A percentile compares a stretch with the other conserved stretches of the same genome.
Conservation (phyloP, 92 coral and sea anemone species). For the Phenganax subtilis region DNA sequence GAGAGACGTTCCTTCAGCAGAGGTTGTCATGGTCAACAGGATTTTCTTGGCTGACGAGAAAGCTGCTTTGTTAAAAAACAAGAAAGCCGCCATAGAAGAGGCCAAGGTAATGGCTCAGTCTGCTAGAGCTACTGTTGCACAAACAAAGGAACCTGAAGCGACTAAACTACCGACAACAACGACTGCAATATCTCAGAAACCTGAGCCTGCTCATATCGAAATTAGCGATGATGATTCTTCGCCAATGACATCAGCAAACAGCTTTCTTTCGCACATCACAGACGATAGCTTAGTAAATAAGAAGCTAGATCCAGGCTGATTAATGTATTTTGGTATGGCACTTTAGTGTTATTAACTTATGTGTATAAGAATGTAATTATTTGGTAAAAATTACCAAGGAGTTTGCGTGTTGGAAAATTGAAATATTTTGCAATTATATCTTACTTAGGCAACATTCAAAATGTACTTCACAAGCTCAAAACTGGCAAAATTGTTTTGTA, state of each 20-base stretch:
- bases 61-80: slow-evolving; percentile 70
- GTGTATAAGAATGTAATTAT: slow-evolving; percentile 15
- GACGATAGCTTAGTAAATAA: not conserved
- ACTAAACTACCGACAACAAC: not conserved
- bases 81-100: slow-evolving; percentile 34
- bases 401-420: slow-evolving; percentile 2
- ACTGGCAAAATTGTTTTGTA: too few species aligned
- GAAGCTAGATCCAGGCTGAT: slow-evolving; percentile 21
- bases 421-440: not conserved
- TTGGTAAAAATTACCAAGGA: not conserved
- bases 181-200: not conserved
- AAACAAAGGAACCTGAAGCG: not conserved
- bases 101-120: slow-evolving; percentile 29
- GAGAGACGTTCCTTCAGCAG: slow-evolving; percentile 91
- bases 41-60: slow-evolving; percentile 87
- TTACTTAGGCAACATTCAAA: not conserved
- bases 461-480: too few species aligned
- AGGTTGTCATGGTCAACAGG: slow-evolving; percentile 93
- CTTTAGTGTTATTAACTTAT: not conserved
- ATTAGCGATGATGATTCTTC: slow-evolving; percentile 21
- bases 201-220: slow-evolving; percentile 11
- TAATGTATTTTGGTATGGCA: not conserved
- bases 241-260: slow-evolving; percentile 37
- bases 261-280: slow-evolving; percentile 10
- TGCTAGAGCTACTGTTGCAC: not conserved